These are phyloP conservation scores for Alitta virens DNA, from an alignment of 2,888 invertebrate species.

Conservation along the genomic window DNA sequence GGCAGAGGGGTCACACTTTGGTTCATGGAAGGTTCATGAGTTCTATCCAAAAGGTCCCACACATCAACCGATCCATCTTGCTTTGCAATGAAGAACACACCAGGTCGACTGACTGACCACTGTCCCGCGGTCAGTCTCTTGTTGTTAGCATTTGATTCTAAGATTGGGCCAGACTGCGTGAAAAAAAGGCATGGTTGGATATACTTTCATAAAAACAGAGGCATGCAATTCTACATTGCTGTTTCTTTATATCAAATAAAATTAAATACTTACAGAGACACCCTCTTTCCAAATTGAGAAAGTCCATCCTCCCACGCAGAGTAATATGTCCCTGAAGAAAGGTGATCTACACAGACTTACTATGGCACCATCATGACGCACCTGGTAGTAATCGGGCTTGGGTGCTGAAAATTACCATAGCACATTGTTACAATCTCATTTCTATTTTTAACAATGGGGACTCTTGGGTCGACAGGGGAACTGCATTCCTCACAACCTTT, in stretches of 20 bases:
- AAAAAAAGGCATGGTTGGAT: too few relatives aligned
- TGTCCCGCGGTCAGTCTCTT: conserved; percentile 56
- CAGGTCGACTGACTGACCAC: conserved; percentile 77
- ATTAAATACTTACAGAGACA: conserved; percentile 56
- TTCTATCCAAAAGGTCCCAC: conserved; percentile 75
- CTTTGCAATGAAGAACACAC: conserved; percentile 70
- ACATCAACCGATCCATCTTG: conserved; percentile 75
- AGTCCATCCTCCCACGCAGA: conserved; percentile 74
- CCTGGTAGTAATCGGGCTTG: conserved; percentile 54
- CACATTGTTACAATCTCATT: too few relatives aligned
- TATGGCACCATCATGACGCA: conserved; percentile 53
- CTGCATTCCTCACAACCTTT: too few relatives aligned
- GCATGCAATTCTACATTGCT: too few relatives aligned
- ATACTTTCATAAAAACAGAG: too few relatives aligned
- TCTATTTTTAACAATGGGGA: too few relatives aligned
- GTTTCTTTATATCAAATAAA: too few relatives aligned
- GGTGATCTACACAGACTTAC: conserved; percentile 61
- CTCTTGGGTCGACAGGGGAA: too few relatives aligned
- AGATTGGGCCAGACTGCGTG: conserved; percentile 49
- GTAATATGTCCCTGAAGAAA: conserved; percentile 64
- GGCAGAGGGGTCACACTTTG: conserved; percentile 64
- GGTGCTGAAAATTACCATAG: conserved; percentile 51
- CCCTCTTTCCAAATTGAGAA: conserved; percentile 75
- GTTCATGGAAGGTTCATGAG: conserved; percentile 68
- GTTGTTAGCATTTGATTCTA: conserved; percentile 39